Conservation (phyloP, 2,113 vertebrate species). For the Elanoides forficatus region DNA sequence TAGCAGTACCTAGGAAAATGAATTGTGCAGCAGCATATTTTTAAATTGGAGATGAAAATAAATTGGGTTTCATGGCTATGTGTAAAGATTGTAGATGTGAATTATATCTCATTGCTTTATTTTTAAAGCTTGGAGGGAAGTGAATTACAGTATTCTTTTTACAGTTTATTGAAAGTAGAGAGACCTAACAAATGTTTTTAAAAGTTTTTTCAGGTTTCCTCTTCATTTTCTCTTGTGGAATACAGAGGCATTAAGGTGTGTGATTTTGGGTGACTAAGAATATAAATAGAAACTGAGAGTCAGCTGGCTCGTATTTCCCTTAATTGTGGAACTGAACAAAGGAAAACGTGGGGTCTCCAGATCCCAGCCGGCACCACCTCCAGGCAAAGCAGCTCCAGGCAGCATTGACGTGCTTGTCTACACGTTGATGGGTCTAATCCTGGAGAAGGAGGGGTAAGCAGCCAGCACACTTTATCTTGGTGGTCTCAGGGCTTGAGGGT, state of each 20-base stretch:
- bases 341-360: background rate
- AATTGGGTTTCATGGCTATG: background rate
- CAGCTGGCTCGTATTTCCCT: background rate
- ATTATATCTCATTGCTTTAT: background rate
- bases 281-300: background rate
- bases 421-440: background rate
- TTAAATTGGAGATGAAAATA: background rate
- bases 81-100: background rate
- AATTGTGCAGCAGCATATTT: background rate
- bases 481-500: background rate
- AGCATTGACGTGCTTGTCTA: background rate
- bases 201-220: background rate
- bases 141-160: background rate
- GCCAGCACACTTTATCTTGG: background rate
- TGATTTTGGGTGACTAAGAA: background rate
- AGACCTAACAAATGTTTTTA: fast-evolving
- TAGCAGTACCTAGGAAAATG: background rate
- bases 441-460: background rate
- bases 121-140: background rate
- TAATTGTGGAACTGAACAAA: background rate
- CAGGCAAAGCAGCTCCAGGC: background rate
- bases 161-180: background rate
- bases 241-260: background rate
- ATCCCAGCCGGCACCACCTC: background rate
- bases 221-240: background rate